Evolutionary conservation across 2,113 vertebrate species (phyloP), one percentile per base, ranked within the genome.

Genomic region (Aptenodytes forsteri): DNA sequence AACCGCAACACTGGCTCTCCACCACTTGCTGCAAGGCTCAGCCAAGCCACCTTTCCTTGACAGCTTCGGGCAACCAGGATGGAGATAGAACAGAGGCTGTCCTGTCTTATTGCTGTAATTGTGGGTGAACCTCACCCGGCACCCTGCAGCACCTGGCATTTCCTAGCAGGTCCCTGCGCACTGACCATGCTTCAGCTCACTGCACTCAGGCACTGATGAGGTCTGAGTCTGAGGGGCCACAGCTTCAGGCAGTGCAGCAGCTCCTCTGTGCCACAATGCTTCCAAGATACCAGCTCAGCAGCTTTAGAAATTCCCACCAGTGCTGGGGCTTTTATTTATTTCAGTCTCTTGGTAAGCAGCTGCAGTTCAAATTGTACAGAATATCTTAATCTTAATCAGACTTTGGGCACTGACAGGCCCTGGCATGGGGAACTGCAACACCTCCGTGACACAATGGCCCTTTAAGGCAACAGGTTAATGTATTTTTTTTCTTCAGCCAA

Each of bases 181-280:
- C 58, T 54, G 50, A 34, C 32, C 29, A 10, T 0, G 0, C 56
- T 86, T 71, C 4, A 10, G 27, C 18, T 29, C 46, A 25, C 52
- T 22, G 42, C 34, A 11, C 22, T 30, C 2, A 5, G 22, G 40
- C 7, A 23, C 40, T 19, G 76, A 59, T 14, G 22, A 59, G 62
- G 30, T 27, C 73, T 2, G 2, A 55, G 26, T 23, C 21, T 10
- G 7, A 27, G 20, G 17, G 11, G 15, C 6, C 5, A 23, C 65
- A 85, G 46, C 27, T 46, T 38, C 59, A 29, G 36, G 40, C 0
- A 0, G 18, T 20, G 18, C n/a, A 54, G 40, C 13, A 69, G 34
- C 56, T 58, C 52, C 56, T 46, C 66, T 15, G 11, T 23, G 29
- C 36, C 15, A 14, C 0, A 0, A 16, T 23, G 50, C 44, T 80